These are phyloP conservation scores for Thereva nobilitata DNA, from an alignment of 2,888 invertebrate genomes.

Conservation along the genomic window DNA sequence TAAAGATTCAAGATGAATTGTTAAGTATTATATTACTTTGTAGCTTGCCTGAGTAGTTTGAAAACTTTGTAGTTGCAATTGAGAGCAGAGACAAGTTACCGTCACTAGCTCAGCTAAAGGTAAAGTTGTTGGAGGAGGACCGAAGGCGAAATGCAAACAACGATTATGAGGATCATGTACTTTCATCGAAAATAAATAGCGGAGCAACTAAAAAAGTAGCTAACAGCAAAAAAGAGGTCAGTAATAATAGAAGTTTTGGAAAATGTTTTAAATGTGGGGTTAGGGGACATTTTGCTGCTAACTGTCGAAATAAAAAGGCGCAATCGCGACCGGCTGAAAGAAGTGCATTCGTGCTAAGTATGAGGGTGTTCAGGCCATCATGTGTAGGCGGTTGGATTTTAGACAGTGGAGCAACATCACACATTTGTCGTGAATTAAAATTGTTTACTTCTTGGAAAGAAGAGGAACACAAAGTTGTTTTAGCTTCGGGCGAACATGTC, in stretches of 20 bases:
- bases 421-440: not conserved
- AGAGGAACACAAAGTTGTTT: not conserved
- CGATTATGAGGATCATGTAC: not conserved
- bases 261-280: slow-evolving; percentile 36
- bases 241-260: not conserved
- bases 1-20: slow-evolving; percentile 34
- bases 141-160: not conserved
- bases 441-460: not conserved
- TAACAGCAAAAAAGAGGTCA: not conserved
- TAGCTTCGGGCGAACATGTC: not conserved
- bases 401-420: not conserved
- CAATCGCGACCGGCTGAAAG: no score
- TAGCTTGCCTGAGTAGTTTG: slow-evolving; percentile 26
- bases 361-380: no score
- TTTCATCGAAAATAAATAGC: not conserved
- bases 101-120: slow-evolving; percentile 16
- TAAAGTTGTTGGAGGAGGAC: slow-evolving; percentile 37
- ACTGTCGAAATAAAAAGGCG: slow-evolving; percentile 11
- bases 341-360: no score
- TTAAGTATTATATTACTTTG: slow-evolving; percentile 26
- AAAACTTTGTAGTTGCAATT: slow-evolving; percentile 36
- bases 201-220: not conserved
- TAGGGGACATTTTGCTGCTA: slow-evolving; percentile 22
- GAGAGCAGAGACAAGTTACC: slow-evolving; percentile 39
- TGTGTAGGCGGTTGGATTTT: not conserved